Percentiles rank a stretch among this genome's conserved stretches.
Evolutionary conservation across 2,888 invertebrate genomes (phyloP).

Genomic region (Apotomis turbidana): DNA sequence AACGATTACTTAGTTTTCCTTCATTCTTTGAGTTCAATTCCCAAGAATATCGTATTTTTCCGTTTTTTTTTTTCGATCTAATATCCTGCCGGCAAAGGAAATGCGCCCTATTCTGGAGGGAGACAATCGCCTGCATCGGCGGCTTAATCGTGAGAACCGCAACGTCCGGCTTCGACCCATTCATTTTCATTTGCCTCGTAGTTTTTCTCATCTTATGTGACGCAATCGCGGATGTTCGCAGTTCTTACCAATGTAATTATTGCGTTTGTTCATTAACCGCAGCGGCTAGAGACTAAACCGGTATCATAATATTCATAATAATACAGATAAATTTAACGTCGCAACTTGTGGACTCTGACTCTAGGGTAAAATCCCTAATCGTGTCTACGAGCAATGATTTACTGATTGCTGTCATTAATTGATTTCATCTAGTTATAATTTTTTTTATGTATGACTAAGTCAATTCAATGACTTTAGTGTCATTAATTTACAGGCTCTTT

Average conservation of each 20-base stretch:
- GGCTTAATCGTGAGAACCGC: slow-evolving; percentile 72
- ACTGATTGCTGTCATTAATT: neutral
- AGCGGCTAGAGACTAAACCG: slow-evolving; percentile 35
- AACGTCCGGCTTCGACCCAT: slow-evolving; percentile 76
- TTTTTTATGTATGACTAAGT: no score
- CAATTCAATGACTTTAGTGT: no score
- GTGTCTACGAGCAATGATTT: neutral
- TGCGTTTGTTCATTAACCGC: slow-evolving; percentile 50
- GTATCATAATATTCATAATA: slow-evolving; percentile 36
- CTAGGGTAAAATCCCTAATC: slow-evolving; percentile 7
- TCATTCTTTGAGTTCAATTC: neutral
- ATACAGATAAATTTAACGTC: slow-evolving; percentile 17
- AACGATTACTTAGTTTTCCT: neutral
- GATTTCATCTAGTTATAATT: no score
- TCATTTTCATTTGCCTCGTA: slow-evolving; percentile 70
- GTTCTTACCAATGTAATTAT: slow-evolving; percentile 55
- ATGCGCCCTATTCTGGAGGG: slow-evolving; percentile 22
- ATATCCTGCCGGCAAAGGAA: slow-evolving; percentile 39
- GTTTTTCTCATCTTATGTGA: slow-evolving; percentile 75
- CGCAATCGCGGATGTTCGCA: slow-evolving; percentile 72
- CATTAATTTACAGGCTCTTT: no score
- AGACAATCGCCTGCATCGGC: slow-evolving; percentile 29
- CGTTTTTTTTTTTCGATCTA: neutral
- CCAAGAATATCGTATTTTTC: neutral
- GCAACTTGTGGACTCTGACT: slow-evolving; percentile 4